Base-by-base conservation (phyloP, 2,113 vertebrate species). In the Cyanoliseus patagonus region DNA sequence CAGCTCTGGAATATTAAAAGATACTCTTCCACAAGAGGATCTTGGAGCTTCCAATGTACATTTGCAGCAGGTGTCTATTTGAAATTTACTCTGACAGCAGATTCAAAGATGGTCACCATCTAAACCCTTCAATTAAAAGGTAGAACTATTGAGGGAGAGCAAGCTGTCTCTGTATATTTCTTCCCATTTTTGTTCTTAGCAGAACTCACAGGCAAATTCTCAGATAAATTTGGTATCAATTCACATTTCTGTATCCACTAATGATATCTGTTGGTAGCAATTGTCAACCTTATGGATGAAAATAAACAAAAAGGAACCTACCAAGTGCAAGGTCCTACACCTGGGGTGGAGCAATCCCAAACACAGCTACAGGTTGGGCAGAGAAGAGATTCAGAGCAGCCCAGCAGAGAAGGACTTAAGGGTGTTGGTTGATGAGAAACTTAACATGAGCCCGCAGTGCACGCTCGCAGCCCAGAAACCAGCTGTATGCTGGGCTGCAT, bases 401-500 rank as follows among this genome's bases (percentile, higher is more conserved):
- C 3, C 33, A 23, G 6, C 6, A 10, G 33, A 23, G 20, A 59
- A 23, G 33, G 33, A n/a, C 20, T n/a, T 59, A 3, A 5, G 55
- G 57, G 3, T 59, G 55, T 7, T 59, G 33, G 13, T 23, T 10
- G 31, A 59, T n/a, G 55, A 59, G 13, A 59, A 59, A 5, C 3
- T 59, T 2, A 59, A n/a, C 12, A 59, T n/a, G 55, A 59, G 55
- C 33, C 9, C 0, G 4, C 55, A n/a, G 33, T 15, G 33, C 23
- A 13, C 0, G 3, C 33, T n/a, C 2, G 0, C 55, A 59, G 8
- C 55, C 9, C 20, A 59, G 20, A 59, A 23, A n/a, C 33, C 33
- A 59, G 10, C 20, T 1, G 6, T n/a, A n/a, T n/a, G 3, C 20
- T 59, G 55, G 13, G 33, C 20, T n/a, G 33, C 55, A n/a, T 23